Conservation (phyloP, 2,113 vertebrate genomes). For the Hemiscyllium ocellatum region DNA sequence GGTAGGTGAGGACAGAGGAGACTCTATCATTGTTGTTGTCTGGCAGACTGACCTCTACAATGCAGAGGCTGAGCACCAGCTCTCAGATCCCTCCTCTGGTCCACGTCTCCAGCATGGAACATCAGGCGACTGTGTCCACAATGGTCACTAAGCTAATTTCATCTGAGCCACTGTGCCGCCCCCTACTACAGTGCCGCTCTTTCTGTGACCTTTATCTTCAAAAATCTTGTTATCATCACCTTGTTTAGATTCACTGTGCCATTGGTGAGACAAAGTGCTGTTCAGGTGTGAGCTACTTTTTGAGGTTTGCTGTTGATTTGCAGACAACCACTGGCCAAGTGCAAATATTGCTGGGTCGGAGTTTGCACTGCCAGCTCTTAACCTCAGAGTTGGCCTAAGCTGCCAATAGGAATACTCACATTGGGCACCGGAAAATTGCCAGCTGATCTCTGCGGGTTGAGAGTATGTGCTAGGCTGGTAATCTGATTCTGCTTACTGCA, state of each 20-base stretch:
- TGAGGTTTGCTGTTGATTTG: background rate
- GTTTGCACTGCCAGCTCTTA: background rate
- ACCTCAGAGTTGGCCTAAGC: constrained; percentile 1
- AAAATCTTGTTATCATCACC: background rate
- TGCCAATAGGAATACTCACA: background rate
- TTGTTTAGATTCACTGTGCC: background rate
- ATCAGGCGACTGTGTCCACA: no score
- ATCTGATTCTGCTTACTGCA: background rate
- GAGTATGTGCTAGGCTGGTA: background rate
- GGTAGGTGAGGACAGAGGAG: no score
- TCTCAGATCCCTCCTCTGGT: no score
- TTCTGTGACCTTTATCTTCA: background rate
- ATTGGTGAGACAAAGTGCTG: background rate
- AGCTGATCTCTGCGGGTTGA: background rate
- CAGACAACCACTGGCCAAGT: background rate
- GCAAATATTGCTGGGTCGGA: background rate
- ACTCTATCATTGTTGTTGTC: no score
- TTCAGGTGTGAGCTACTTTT: background rate
- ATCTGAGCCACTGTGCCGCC: no score
- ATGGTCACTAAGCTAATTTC: no score
- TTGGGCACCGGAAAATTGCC: background rate
- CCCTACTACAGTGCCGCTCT: background rate
- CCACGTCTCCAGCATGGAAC: no score
- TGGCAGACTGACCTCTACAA: no score
- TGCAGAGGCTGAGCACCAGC: no score